A percentile compares a stretch with the other conserved stretches of the same genome.
These are phyloP conservation scores for Gari tellinella DNA, from an alignment of 2,888 invertebrate species.

Conservation along the genomic window DNA sequence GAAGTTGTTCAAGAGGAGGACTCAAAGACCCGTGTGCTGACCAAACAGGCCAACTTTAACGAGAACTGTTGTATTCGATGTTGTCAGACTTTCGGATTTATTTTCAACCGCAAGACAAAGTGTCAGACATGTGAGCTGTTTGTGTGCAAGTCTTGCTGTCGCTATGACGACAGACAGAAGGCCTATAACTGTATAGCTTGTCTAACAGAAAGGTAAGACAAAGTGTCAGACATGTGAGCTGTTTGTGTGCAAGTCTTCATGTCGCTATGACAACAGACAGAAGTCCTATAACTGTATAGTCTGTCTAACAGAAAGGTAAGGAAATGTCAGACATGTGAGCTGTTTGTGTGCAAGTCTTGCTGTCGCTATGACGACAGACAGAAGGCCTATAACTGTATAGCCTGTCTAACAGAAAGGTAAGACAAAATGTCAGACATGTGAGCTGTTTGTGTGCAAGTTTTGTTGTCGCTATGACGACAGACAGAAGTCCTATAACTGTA, in stretches of 20 bases:
- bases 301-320: slow-evolving; percentile 82
- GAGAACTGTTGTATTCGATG: slow-evolving; percentile 82
- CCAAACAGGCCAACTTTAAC: slow-evolving; percentile 76
- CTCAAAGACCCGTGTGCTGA: slow-evolving; percentile 70
- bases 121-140: slow-evolving; percentile 80
- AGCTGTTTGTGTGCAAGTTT: slow-evolving; percentile 81
- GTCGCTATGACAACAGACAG: slow-evolving; percentile 68
- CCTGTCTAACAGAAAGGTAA: too few relatives aligned
- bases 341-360: slow-evolving; percentile 82
- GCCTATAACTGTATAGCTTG: slow-evolving; percentile 82
- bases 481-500: slow-evolving; percentile 79
- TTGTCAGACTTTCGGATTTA: slow-evolving; percentile 78
- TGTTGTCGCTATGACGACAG: slow-evolving; percentile 77
- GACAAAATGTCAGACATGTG: slow-evolving; percentile 79
- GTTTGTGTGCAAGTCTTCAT: slow-evolving; percentile 82
- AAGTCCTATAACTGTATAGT: slow-evolving; percentile 81
- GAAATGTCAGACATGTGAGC: slow-evolving; percentile 79
- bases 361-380: slow-evolving; percentile 69
- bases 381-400: slow-evolving; percentile 80
- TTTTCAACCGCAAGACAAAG: slow-evolving; percentile 81
- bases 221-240: slow-evolving; percentile 79
- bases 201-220: slow-evolving; percentile 81
- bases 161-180: slow-evolving; percentile 72
- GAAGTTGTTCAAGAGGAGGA: slow-evolving; percentile 76
- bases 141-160: slow-evolving; percentile 82